These are phyloP conservation scores for Anguilla japonica DNA, from an alignment of 2,113 vertebrate species.

Conservation along the genomic window DNA sequence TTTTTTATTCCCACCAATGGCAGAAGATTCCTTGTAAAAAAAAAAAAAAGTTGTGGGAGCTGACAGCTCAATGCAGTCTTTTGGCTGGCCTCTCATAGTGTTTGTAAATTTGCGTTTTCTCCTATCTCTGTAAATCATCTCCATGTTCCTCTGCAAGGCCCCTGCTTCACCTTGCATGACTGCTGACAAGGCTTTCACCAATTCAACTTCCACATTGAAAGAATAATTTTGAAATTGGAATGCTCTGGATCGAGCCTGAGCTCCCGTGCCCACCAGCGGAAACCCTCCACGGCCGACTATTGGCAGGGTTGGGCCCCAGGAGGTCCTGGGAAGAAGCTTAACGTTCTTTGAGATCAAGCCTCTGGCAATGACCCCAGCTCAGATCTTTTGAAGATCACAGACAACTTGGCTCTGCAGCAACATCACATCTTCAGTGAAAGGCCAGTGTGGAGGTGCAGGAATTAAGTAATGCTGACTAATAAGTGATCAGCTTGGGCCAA, in stretches of 20 bases:
- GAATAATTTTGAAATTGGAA: slow-evolving; percentile 7
- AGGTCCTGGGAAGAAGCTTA: not conserved
- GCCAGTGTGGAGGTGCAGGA: not conserved
- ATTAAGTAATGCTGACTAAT: not conserved
- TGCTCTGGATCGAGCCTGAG: not conserved
- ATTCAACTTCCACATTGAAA: not conserved
- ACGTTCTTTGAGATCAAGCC: not conserved
- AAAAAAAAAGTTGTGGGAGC: slow-evolving; percentile 27
- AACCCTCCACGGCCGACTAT: not conserved
- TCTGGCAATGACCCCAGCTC: not conserved
- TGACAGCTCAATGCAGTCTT: slow-evolving; percentile 28
- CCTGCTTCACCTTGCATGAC: not conserved
- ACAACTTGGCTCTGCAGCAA: not conserved
- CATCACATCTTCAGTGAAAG: not conserved
- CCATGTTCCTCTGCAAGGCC: not conserved
- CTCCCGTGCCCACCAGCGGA: not conserved
- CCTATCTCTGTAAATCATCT: not conserved
- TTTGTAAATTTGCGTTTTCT: not conserved
- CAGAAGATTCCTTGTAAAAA: slow-evolving; percentile 54
- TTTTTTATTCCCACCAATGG: slow-evolving; percentile 40
- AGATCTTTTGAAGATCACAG: not conserved
- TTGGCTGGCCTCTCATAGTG: not conserved
- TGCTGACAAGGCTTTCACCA: not conserved
- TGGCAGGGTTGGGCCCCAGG: not conserved
- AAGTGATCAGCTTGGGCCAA: not conserved